A percentile compares a stretch with the other conserved stretches of the same genome.
phyloP scores from a whole-genome alignment of 1,140 invertebrate species.

The Mylabris phalerata region DNA sequence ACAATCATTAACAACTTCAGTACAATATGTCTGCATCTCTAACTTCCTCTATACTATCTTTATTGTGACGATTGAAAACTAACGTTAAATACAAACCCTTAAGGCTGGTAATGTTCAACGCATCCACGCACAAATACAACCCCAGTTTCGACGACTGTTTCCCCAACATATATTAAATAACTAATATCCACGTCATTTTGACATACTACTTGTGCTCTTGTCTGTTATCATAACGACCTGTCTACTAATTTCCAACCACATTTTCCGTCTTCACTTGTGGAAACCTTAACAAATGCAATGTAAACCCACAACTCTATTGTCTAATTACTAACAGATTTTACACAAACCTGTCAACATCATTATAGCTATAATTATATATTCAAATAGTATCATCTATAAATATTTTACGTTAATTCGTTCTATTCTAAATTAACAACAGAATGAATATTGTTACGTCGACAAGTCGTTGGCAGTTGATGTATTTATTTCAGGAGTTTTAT shows the following conservation, averaged over 20 bases:
- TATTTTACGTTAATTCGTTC: no score
- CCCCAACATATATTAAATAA: conserved; percentile 15
- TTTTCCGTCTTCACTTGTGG: conserved; percentile 2
- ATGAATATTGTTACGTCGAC: no score
- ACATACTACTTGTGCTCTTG: conserved; percentile 10
- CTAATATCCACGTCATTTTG: conserved; percentile 15
- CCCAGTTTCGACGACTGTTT: background rate
- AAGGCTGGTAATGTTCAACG: conserved; percentile 3
- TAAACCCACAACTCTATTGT: no score
- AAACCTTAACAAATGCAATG: background rate
- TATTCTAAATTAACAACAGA: no score
- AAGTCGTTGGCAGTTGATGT: background rate
- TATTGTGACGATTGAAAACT: conserved; percentile 14
- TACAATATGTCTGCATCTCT: conserved; percentile 19
- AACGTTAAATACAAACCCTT: conserved; percentile 9
- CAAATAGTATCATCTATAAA: no score
- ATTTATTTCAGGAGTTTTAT: conserved; percentile 19
- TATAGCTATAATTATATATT: no score
- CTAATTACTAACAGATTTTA: no score
- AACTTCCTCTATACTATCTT: conserved; percentile 16
- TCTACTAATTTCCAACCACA: conserved; percentile 11
- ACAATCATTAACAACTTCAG: conserved; percentile 20
- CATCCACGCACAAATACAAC: conserved; percentile 12
- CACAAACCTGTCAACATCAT: no score
- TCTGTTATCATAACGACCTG: conserved; percentile 15